Conservation (phyloP, 1,140 invertebrate genomes). For the Drosophila truncata region DNA sequence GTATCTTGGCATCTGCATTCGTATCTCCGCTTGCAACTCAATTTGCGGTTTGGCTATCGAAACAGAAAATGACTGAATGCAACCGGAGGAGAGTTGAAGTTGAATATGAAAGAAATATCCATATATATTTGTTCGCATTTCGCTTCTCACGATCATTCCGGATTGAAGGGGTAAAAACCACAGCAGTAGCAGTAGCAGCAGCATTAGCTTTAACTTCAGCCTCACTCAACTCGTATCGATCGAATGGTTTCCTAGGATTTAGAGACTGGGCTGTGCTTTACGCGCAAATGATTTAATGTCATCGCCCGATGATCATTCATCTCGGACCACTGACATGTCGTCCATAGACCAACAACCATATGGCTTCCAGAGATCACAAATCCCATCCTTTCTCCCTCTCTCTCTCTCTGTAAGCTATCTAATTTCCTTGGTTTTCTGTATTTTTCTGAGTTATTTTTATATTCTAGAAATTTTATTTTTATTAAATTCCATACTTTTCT, state of each 20-base stretch:
- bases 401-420: constrained; percentile 35
- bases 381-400: neutral
- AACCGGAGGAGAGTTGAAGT: constrained; percentile 35
- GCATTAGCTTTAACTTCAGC: neutral
- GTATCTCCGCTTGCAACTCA: constrained; percentile 48
- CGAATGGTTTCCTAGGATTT: constrained; percentile 32
- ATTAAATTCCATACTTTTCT: neutral
- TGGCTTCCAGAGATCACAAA: constrained; percentile 36
- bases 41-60: constrained; percentile 60
- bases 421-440: constrained; percentile 38
- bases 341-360: constrained; percentile 12
- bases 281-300: constrained; percentile 72
- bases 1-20: constrained; percentile 33
- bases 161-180: constrained; percentile 65
- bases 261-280: constrained; percentile 5
- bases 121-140: constrained; percentile 15
- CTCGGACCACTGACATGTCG: constrained; percentile 3
- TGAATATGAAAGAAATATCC: constrained; percentile 44
- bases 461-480: neutral
- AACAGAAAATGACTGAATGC: constrained; percentile 47
- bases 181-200: constrained; percentile 41
- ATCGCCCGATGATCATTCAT: constrained; percentile 73
- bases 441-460: neutral
- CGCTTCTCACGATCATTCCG: constrained; percentile 66
- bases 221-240: constrained; percentile 35